Evolutionary conservation across 2,797 vertebrate genomes (phyloP).

Genomic region (Tamandua tetradactyla): DNA sequence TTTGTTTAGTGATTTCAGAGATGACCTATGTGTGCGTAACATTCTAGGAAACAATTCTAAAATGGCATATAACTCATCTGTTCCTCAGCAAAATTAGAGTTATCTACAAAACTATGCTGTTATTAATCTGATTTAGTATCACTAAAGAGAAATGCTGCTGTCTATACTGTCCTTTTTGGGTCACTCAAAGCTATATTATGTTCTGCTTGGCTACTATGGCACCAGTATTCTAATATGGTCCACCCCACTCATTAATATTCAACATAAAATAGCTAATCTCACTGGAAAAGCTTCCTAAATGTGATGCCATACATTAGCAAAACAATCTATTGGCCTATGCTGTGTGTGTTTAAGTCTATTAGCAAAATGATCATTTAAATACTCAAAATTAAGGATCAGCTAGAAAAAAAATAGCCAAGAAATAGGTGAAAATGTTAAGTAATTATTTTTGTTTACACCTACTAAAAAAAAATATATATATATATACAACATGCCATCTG

Average conservation of each 20-base stretch:
- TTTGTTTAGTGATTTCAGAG: slow-evolving; percentile 64
- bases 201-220: neutral
- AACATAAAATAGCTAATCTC: slow-evolving; percentile 29
- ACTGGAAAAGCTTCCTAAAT: slow-evolving; percentile 13
- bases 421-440: neutral
- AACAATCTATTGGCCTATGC: neutral
- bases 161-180: slow-evolving; percentile 26
- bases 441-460: neutral
- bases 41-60: slow-evolving; percentile 52
- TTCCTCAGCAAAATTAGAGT: slow-evolving; percentile 10
- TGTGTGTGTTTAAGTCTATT: neutral
- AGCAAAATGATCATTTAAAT: slow-evolving; percentile 6
- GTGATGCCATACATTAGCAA: neutral
- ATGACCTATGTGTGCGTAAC: slow-evolving; percentile 52
- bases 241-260: neutral
- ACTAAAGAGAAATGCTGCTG: slow-evolving; percentile 70
- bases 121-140: neutral
- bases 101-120: neutral
- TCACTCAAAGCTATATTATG: slow-evolving; percentile 58
- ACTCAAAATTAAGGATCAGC: neutral
- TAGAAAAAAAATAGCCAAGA: neutral
- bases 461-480: neutral
- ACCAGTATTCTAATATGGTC: neutral
- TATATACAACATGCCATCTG: neutral
- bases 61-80: neutral